These are phyloP conservation scores for Sebastes hopkinsi DNA, from an alignment of 2,797 vertebrate species.

Conservation along the genomic window DNA sequence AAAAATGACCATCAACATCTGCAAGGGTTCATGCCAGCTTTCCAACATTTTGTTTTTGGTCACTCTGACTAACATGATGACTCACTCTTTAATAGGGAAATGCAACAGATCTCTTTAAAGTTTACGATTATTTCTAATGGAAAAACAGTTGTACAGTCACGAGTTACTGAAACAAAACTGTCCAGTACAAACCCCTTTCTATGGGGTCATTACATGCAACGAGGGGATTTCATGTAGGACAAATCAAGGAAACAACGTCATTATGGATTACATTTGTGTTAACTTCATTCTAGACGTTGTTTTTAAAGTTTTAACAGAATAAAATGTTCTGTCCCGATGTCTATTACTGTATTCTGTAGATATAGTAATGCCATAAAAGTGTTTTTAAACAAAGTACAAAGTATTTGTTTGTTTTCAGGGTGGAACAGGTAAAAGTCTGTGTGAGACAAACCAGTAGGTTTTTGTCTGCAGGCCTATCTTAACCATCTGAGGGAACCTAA, in stretches of 20 bases:
- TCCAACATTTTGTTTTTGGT: constrained; percentile 41
- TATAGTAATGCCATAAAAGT: not conserved
- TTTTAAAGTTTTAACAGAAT: not conserved
- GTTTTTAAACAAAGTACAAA: constrained; percentile 12
- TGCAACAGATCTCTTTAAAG: constrained; percentile 35
- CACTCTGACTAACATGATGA: constrained; percentile 48
- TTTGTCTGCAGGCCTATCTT: constrained; percentile 82
- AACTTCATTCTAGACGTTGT: not conserved
- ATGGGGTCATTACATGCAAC: constrained; percentile 12
- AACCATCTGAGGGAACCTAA: constrained; percentile 77
- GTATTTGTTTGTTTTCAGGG: constrained; percentile 49
- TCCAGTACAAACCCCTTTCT: not conserved
- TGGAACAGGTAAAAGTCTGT: constrained; percentile 51
- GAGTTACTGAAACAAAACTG: constrained; percentile 37
- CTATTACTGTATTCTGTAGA: not conserved
- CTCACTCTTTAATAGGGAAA: constrained; percentile 39
- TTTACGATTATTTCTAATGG: constrained; percentile 38
- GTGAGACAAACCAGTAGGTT: constrained; percentile 80
- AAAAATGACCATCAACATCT: constrained; percentile 12
- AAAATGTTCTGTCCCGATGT: not conserved
- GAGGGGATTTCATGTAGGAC: constrained; percentile 8
- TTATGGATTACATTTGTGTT: not conserved
- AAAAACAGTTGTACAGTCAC: constrained; percentile 10
- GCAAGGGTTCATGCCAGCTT: constrained; percentile 2
- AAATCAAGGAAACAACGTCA: not conserved